Percentiles rank a stretch among this genome's conserved stretches.
Conservation (phyloP, 2,113 vertebrate genomes). For the Holacanthus passer region DNA sequence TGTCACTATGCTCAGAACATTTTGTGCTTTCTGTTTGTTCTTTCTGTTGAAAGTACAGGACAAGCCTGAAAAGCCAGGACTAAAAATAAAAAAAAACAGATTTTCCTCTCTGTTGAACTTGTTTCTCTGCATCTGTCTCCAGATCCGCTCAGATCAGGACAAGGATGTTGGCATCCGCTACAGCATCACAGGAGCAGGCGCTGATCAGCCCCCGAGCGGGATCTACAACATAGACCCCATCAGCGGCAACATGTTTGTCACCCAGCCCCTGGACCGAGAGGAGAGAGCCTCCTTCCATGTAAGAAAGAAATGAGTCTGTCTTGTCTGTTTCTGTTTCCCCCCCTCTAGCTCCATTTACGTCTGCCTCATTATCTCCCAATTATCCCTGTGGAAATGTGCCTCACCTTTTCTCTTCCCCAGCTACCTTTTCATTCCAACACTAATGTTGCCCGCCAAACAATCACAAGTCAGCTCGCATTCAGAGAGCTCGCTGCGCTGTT, state of each 20-base stretch:
- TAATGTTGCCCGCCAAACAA: conserved; percentile 32
- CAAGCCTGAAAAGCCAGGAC: not conserved
- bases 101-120: conserved; percentile 27
- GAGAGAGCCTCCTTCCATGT: conserved; percentile 97
- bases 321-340: conserved; percentile 12
- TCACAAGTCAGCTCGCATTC: conserved; percentile 18
- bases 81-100: not conserved
- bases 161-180: conserved; percentile 95
- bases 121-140: conserved; percentile 58
- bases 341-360: conserved; percentile 21
- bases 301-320: conserved; percentile 73
- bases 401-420: conserved; percentile 7
- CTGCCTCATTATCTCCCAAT: conserved; percentile 59
- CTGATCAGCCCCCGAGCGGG: conserved; percentile 96
- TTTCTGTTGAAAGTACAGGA: conserved; percentile 7
- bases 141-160: conserved; percentile 99
- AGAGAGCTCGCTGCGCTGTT: conserved; percentile 9
- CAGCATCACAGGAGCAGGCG: conserved; percentile 95
- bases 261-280: conserved; percentile 95
- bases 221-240: conserved; percentile 98
- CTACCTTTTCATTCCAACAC: conserved; percentile 42
- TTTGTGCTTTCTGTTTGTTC: conserved; percentile 17
- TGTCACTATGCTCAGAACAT: conserved; percentile 26
- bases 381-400: conserved; percentile 42
- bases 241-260: conserved; percentile 97